Conservation (phyloP, 1,140 invertebrate genomes). For the Chrysomallon squamiferum region DNA sequence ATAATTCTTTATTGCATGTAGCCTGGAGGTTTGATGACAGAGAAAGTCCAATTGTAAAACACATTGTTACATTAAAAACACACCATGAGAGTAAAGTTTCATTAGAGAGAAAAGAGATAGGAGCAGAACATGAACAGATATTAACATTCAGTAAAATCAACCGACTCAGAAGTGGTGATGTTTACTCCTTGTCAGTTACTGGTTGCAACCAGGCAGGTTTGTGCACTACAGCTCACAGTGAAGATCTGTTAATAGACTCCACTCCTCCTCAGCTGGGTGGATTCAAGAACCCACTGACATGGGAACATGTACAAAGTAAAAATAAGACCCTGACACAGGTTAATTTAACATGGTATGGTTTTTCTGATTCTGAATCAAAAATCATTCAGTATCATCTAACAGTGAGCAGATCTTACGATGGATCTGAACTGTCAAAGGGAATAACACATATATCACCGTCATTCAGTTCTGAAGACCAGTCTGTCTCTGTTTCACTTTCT, state of each 20-base stretch:
- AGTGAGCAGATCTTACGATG: conserved; percentile 24
- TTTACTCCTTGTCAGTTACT: conserved; percentile 26
- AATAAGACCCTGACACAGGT: conserved; percentile 3
- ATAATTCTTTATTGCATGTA: conserved; percentile 28
- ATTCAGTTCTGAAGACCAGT: conserved; percentile 1
- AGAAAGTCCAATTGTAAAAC: conserved; percentile 34
- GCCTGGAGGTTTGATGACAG: conserved; percentile 36
- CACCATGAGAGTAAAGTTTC: conserved; percentile 7
- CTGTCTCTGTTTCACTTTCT: neutral
- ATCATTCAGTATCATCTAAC: conserved; percentile 21
- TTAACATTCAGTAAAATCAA: neutral
- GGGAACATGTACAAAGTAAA: neutral
- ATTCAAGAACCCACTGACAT: conserved; percentile 24
- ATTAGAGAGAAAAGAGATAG: neutral
- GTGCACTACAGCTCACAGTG: conserved; percentile 21
- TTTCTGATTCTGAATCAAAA: conserved; percentile 31
- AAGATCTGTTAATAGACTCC: conserved; percentile 26
- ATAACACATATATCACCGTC: conserved; percentile 3
- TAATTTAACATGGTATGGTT: conserved; percentile 26
- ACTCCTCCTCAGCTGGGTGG: conserved; percentile 34
- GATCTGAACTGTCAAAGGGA: conserved; percentile 21
- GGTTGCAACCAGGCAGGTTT: conserved; percentile 39
- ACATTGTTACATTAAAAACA: conserved; percentile 18
- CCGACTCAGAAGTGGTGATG: conserved; percentile 27
- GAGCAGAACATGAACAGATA: neutral